phyloP scores from a whole-genome alignment of 2,113 vertebrate genomes.

The Myiagra hebetior region DNA sequence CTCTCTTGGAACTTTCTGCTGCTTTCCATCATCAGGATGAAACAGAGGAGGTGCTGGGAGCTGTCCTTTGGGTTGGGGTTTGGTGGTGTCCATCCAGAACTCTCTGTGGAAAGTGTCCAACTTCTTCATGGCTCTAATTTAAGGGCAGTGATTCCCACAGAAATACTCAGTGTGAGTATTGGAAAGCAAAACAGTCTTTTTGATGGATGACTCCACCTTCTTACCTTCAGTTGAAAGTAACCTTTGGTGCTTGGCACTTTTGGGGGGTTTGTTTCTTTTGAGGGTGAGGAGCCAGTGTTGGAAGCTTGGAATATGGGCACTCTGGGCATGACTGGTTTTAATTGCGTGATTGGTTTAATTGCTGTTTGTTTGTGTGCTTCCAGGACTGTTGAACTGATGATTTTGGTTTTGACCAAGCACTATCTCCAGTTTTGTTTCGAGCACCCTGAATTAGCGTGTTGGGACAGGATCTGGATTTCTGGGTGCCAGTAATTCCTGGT shows the following conservation, averaged over 20 bases:
- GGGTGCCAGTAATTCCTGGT: not conserved
- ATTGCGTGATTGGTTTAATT: not conserved
- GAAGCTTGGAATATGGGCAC: not conserved
- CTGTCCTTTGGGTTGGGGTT: not conserved
- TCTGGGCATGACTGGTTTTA: not conserved
- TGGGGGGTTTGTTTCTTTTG: not conserved
- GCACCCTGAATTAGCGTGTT: accelerated
- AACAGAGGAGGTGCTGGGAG: not conserved
- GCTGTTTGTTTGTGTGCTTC: not conserved
- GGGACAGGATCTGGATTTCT: not conserved
- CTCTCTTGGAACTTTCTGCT: not conserved
- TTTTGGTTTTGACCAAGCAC: not conserved
- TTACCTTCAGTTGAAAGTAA: not conserved
- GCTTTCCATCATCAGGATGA: not conserved
- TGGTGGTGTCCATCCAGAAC: not conserved
- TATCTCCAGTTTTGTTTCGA: not conserved
- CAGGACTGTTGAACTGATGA: not conserved
- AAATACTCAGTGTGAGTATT: not conserved
- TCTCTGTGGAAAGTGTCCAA: not conserved
- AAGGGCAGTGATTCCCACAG: not conserved
- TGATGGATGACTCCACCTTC: not conserved
- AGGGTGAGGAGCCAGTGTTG: not conserved
- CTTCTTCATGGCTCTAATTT: not conserved
- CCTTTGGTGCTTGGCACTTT: not conserved
- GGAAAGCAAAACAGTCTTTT: not conserved